phyloP scores from a whole-genome alignment of 2,888 invertebrate genomes.

The Antitype chi region DNA sequence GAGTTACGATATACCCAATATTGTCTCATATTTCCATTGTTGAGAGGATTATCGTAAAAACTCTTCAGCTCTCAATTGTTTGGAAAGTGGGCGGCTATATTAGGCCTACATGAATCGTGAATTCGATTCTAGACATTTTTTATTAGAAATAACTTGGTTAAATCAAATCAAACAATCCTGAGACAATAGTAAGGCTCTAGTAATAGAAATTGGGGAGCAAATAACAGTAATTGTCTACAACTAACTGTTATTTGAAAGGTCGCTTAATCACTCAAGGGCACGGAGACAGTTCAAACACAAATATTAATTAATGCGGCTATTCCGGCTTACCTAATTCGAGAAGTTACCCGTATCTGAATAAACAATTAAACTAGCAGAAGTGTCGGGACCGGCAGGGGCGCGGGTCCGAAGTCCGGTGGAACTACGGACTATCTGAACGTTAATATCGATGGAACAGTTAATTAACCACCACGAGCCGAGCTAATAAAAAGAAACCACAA shows the following conservation, averaged over 20 bases:
- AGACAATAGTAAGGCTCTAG: conserved; percentile 69
- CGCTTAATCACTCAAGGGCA: conserved; percentile 88
- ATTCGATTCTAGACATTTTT: conserved; percentile 32
- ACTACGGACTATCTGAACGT: conserved; percentile 51
- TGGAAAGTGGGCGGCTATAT: conserved; percentile 44
- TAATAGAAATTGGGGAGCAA: conserved; percentile 79
- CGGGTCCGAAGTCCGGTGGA: conserved; percentile 57
- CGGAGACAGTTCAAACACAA: conserved; percentile 88
- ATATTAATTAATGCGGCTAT: conserved; percentile 89
- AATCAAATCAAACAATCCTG: conserved; percentile 71
- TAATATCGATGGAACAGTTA: conserved; percentile 60
- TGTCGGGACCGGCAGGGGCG: conserved; percentile 68
- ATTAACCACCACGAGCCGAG: conserved; percentile 46
- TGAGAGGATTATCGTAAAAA: conserved; percentile 77
- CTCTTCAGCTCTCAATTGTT: conserved; percentile 67
- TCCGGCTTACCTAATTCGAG: conserved; percentile 87
- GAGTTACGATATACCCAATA: conserved; percentile 86
- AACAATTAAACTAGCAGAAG: conserved; percentile 86
- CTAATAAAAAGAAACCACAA: conserved; percentile 35
- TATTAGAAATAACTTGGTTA: conserved; percentile 36
- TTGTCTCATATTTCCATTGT: conserved; percentile 87
- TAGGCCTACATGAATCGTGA: conserved; percentile 27
- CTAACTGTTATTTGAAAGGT: conserved; percentile 86
- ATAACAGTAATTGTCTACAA: conserved; percentile 83
- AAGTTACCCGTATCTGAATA: conserved; percentile 88